Percentiles rank a stretch among this genome's conserved stretches.
Evolutionary conservation across 2,797 vertebrate species (phyloP).

Genomic region (Esox masquinongy): DNA sequence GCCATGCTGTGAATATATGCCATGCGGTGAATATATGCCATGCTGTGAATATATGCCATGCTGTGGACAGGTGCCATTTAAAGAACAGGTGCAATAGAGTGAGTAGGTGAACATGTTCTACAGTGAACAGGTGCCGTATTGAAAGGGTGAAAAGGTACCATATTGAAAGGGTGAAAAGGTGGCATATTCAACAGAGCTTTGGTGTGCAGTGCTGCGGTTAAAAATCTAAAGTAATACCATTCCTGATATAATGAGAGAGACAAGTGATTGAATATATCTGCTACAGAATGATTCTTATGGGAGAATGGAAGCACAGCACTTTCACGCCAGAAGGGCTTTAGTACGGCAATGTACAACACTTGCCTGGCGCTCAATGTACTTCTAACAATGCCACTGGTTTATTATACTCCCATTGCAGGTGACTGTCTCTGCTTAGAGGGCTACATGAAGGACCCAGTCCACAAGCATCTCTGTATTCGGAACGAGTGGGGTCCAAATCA

Average conservation of each 20-base stretch:
- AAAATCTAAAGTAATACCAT: neutral
- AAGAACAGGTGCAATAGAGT: too few species aligned
- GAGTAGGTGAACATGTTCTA: too few species aligned
- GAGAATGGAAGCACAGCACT: neutral
- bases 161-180: neutral
- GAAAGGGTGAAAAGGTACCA: neutral
- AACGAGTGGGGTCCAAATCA: conserved; percentile 98
- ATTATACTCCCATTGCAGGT: conserved; percentile 70
- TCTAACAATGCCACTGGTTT: conserved; percentile 19
- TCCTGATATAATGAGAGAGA: conserved; percentile 7
- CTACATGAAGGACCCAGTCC: conserved; percentile 97
- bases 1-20: too few species aligned
- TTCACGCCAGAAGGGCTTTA: neutral
- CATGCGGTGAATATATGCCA: too few species aligned
- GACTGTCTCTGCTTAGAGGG: conserved; percentile 96
- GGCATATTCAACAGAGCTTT: neutral
- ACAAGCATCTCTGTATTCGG: conserved; percentile 97
- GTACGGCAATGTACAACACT: neutral
- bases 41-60: too few species aligned
- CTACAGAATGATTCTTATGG: neutral
- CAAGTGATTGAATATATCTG: neutral
- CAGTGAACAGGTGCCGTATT: neutral
- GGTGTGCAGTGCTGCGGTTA: neutral
- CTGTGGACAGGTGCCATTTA: too few species aligned
- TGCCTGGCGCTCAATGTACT: neutral